Base-by-base conservation (phyloP, 1,140 invertebrate species). In the Microplitis demolitor region DNA sequence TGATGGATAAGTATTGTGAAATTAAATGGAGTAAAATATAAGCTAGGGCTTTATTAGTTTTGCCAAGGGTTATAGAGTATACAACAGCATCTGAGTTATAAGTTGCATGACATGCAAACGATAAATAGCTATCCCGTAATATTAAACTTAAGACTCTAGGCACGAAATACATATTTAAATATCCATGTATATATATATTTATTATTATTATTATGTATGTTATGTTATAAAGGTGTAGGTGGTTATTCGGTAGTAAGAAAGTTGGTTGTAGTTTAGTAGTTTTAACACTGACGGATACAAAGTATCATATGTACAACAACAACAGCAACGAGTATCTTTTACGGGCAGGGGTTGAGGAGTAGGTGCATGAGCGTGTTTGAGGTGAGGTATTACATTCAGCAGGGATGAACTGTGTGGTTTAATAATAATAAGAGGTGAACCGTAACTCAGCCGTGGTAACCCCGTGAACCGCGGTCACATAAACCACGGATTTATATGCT, bases 401-500 rank as follows among this genome's bases (percentile, higher is more conserved):
- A 33, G 53, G 60, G 33, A 54, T 33, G 39, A 50, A 67, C 31
- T 51, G 66, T 67, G 66, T 67, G 68, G 72, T 74, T 76, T 74
- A 76, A 74, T 76, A 76, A 45, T 45, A 45, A 74, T 73, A 24
- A 45, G 31, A 74, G 68, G 66, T 74, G 69, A 76, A 71, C 72
- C 61, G 64, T 72, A 72, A 72, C 39, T 72, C 45, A 72, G 37
- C 50, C 58, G 56, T 14, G 56, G 63, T 76, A 70, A 73, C 74
- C 72, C 69, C 56, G 45, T 73, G 71, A 76, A 73, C 71, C 67
- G 61, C 61, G 74, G 67, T 76, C 74, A 76, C 74, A 76, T 76
- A 73, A 76, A 76, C 62, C 72, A 73, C 58, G 72, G 63, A 71
- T 76, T 76, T 71, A 76, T 76, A 76, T 76, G 69, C 69, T 45